Evolutionary conservation across 2,888 invertebrate species (phyloP).

Genomic region (Apodemia duryi): DNA sequence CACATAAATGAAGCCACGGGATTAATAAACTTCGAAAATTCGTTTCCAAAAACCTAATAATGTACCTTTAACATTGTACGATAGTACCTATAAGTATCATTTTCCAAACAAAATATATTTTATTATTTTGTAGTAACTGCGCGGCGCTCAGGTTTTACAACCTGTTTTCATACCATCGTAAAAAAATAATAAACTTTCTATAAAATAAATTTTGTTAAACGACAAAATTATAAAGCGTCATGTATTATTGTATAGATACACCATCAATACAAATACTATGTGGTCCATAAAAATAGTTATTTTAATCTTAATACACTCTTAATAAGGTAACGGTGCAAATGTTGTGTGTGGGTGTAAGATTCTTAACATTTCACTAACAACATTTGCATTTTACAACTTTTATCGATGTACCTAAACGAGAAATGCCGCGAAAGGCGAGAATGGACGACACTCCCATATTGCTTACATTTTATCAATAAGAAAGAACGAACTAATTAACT

Average conservation of each 20-base stretch:
- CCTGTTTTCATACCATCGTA: neutral
- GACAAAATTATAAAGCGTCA: neutral
- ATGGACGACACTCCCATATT: constrained; percentile 50
- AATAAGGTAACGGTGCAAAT: constrained; percentile 60
- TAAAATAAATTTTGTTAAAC: neutral
- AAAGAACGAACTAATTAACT: constrained; percentile 12
- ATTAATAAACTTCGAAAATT: too few species aligned
- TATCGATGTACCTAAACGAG: constrained; percentile 68
- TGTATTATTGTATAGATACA: neutral
- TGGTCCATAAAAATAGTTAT: constrained; percentile 11
- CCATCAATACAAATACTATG: neutral
- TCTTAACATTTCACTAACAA: constrained; percentile 69
- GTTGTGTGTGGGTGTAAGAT: constrained; percentile 61
- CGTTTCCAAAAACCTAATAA: too few species aligned
- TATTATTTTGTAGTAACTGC: too few species aligned
- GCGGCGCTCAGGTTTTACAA: neutral
- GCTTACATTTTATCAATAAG: constrained; percentile 14
- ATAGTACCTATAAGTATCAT: too few species aligned
- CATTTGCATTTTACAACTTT: constrained; percentile 77
- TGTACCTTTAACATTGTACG: too few species aligned
- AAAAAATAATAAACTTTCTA: constrained; percentile 22
- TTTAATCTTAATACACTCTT: constrained; percentile 48
- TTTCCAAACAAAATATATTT: too few species aligned
- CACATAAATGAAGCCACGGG: too few species aligned
- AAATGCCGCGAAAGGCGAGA: constrained; percentile 54